Base-by-base conservation (phyloP, 2,888 invertebrate genomes). In the Papilio elwesi region DNA sequence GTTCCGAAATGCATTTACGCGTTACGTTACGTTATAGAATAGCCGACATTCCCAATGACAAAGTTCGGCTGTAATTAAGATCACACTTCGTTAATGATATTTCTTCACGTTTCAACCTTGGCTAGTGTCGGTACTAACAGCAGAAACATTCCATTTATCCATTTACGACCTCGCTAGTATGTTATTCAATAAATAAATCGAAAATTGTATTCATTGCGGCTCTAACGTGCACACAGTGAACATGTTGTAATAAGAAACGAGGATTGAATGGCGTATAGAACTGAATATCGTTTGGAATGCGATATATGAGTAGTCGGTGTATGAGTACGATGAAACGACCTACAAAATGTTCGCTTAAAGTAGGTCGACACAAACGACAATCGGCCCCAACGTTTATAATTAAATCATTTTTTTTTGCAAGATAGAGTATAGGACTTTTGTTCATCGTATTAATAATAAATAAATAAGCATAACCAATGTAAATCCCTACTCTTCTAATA, bases 241-340 rank as follows among this genome's bases (percentile, higher is more conserved):
- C 9, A n/a, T 49, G 6, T 38, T n/a, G 11, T 26, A n/a, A 68
- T 51, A 12, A 26, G 55, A 43, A 13, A 68, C 71, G 47, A 55
- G 71, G 26, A 55, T 13, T 72, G 71, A 43, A 64, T 55, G 15
- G 6, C 26, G 43, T 67, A 47, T 51, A 12, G 47, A 36, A 65
- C 16, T 57, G 59, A 26, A 36, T 47, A 36, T 57, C 49, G 67
- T 70, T 71, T 43, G 59, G 71, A 76, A 75, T 74, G 75, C 75
- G 77, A 73, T 74, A 74, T 76, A 72, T 75, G 80, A 80, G 80
- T 84, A 81, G 78, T 77, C 80, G 84, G 85, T 86, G 86, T 88
- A 85, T 86, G 87, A 85, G 86, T 84, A 85, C 89, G 86, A 86
- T 86, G 70, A 84, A 85, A 85, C 85, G 90, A 90, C 90, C 90